phyloP scores from a whole-genome alignment of 2,113 vertebrate genomes.

The Emydura subglobosa region DNA sequence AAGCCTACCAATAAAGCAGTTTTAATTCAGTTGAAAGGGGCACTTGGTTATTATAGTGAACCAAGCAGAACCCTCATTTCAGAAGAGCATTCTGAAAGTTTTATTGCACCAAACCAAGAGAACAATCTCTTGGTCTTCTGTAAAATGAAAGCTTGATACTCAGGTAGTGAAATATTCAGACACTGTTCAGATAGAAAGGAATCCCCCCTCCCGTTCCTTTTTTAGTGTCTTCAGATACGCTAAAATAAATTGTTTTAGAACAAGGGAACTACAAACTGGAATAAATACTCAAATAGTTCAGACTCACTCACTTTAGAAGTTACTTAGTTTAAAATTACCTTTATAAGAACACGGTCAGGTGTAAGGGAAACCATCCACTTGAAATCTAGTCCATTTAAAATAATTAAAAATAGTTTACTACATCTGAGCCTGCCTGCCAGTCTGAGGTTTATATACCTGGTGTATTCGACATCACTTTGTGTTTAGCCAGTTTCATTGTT shows the following conservation, averaged over 20 bases:
- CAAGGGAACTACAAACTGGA: not conserved
- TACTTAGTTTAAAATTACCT: not conserved
- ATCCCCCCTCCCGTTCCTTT: not conserved
- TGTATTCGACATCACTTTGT: not conserved
- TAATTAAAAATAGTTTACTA: not conserved
- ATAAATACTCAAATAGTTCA: not conserved
- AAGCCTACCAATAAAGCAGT: not conserved
- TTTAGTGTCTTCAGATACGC: not conserved
- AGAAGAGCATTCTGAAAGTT: slow-evolving; percentile 22
- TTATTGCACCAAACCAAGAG: not conserved
- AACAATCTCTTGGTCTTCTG: not conserved
- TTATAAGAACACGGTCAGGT: not conserved
- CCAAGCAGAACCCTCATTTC: not conserved
- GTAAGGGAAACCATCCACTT: not conserved
- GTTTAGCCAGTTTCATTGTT: not conserved
- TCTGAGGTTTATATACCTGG: not conserved
- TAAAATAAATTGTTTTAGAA: not conserved
- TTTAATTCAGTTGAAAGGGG: not conserved
- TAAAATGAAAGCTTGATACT: not conserved
- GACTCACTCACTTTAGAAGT: not conserved
- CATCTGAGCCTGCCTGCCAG: not conserved
- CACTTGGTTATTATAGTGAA: not conserved
- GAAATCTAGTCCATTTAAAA: not conserved
- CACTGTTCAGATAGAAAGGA: not conserved
- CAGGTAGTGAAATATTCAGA: not conserved